Percentiles rank a stretch among this genome's conserved stretches.
Evolutionary conservation across 2,888 invertebrate genomes (phyloP).

Genomic region (Amorpha juglandis): DNA sequence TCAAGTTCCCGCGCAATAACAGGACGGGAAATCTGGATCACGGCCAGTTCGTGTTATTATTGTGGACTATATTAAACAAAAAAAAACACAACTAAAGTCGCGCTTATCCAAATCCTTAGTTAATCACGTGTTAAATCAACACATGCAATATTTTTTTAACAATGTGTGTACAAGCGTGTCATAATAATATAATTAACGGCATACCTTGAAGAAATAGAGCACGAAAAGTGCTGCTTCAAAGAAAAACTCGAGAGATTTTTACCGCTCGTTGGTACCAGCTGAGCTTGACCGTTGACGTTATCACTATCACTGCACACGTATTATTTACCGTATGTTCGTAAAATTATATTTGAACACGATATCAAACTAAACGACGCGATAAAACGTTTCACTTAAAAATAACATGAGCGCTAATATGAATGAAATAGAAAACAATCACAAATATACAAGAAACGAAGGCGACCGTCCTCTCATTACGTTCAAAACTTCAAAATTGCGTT

Average conservation of each 20-base stretch:
- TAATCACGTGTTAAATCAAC: constrained; percentile 31
- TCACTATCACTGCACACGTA: constrained; percentile 55
- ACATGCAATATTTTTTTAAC: constrained; percentile 29
- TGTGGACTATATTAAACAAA: constrained; percentile 61
- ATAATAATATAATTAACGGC: constrained; percentile 64
- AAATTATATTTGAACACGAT: constrained; percentile 23
- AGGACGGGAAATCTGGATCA: constrained; percentile 81
- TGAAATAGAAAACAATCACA: constrained; percentile 48
- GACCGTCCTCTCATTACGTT: constrained; percentile 46
- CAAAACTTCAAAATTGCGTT: constrained; percentile 56
- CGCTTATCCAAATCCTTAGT: constrained; percentile 23
- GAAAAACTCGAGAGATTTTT: constrained; percentile 78
- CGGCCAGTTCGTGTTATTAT: constrained; percentile 70
- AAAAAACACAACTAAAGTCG: constrained; percentile 33
- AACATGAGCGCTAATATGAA: constrained; percentile 36
- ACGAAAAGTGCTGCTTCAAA: constrained; percentile 72
- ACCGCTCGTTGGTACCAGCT: constrained; percentile 81
- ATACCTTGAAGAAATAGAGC: constrained; percentile 80
- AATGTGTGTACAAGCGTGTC: constrained; percentile 21
- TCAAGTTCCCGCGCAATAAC: constrained; percentile 80
- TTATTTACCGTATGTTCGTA: constrained; percentile 32
- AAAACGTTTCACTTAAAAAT: constrained; percentile 27
- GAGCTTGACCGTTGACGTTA: constrained; percentile 80
- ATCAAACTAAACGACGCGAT: constrained; percentile 1
- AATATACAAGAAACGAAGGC: constrained; percentile 43